Base-by-base conservation (phyloP, 2,113 vertebrate genomes). In the Nestor notabilis region DNA sequence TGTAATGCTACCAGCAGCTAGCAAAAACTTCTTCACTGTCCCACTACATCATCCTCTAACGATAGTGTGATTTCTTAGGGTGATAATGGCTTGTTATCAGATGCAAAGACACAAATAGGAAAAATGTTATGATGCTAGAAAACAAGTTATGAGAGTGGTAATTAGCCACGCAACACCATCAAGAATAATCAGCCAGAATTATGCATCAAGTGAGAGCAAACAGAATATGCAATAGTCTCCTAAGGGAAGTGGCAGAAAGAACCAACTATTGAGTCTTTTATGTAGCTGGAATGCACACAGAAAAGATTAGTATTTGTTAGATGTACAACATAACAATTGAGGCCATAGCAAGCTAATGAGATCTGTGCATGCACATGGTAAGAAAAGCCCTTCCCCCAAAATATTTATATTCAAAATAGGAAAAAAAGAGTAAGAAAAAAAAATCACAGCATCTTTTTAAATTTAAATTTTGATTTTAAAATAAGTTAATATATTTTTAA, bases 161-260 rank as follows among this genome's bases (percentile, higher is more conserved):
- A 86, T 88, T 56, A 90, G 65, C 56, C 66, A 90, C 10, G 18
- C 56, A 94, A 43, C 33, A 12, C 27, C 84, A 80, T 52, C 70
- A 88, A 78, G 90, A 76, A 79, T 72, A 58, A 96, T 83, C 86
- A 92, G 61, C 39, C 43, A 68, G 86, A 90, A 85, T 88, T 72
- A 69, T 44, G 69, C 61, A 82, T 50, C 90, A 93, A 93, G 58
- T 56, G 74, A 66, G 49, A 85, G 88, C 85, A 77, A 79, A 90
- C 17, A 81, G 82, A 88, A 86, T 80, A 61, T 65, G 88, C 70
- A 89, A 69, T 24, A 61, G 47, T 41, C 52, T 95, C 88, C 75
- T 53, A 52, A 76, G 66, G 85, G 75, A 85, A 92, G 66, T 41
- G 61, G 37, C 33, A 91, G 52, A 88, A 80, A 83, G 49, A 92